phyloP scores from a whole-genome alignment of 2,797 vertebrate genomes.

The Heliangelus exortis region DNA sequence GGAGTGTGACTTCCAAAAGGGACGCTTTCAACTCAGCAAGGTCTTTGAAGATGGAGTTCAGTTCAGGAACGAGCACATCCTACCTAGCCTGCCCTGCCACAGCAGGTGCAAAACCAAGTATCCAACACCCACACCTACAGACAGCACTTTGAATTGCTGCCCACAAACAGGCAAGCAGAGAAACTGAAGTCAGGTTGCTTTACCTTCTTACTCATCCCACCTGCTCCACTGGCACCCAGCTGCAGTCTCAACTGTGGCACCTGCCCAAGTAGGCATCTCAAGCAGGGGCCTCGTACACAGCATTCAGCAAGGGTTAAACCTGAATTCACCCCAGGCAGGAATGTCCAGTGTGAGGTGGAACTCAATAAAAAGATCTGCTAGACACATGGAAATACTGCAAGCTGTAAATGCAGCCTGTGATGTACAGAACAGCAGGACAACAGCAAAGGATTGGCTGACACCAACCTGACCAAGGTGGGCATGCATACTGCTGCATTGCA shows the following conservation, averaged over 20 bases:
- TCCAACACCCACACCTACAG: background rate
- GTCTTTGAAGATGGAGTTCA: background rate
- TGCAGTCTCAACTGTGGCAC: background rate
- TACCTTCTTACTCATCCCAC: background rate
- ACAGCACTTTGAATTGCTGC: background rate
- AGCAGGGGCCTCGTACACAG: too few species aligned
- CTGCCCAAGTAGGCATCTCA: background rate
- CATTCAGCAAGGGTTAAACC: background rate
- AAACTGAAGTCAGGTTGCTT: background rate
- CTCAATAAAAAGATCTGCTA: background rate
- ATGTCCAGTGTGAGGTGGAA: accelerated
- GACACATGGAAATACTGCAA: accelerated
- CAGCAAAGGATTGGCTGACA: accelerated
- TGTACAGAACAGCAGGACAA: background rate
- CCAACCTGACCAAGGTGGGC: background rate
- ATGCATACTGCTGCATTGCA: background rate
- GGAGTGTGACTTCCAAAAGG: background rate
- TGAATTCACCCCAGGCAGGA: background rate
- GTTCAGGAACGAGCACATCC: background rate
- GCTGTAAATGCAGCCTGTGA: background rate
- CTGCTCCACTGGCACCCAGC: background rate
- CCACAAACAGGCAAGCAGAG: background rate
- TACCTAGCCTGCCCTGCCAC: background rate
- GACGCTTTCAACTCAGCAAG: background rate
- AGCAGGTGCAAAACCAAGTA: background rate